Percentiles rank a stretch among this genome's conserved stretches.
These are phyloP conservation scores for Hycleus cichorii DNA, from an alignment of 1,140 invertebrate species.

Conservation along the genomic window DNA sequence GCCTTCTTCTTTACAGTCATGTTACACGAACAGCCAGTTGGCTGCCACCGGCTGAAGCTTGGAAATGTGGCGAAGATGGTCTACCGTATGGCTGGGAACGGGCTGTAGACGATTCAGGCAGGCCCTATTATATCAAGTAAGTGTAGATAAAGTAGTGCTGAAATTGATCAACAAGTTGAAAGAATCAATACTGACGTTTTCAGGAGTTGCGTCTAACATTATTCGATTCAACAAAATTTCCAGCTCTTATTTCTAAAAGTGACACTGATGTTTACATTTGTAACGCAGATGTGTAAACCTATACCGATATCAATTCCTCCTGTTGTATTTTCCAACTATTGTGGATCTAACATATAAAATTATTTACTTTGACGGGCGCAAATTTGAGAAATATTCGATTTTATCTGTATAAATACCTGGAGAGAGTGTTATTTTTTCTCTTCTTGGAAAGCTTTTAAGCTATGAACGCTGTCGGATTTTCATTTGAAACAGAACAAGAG, in stretches of 20 bases:
- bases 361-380: no score
- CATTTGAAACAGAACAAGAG: no score
- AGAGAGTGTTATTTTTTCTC: no score
- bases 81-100: constrained; percentile 87
- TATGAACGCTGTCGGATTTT: no score
- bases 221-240: background rate
- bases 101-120: constrained; percentile 68
- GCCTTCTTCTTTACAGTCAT: constrained; percentile 21
- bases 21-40: constrained; percentile 72
- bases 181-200: background rate
- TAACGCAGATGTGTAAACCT: background rate
- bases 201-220: background rate
- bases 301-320: background rate
- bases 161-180: no score
- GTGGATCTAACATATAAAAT: no score
- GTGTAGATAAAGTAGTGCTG: constrained; percentile 33
- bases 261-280: background rate
- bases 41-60: constrained; percentile 76
- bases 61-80: constrained; percentile 50
- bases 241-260: background rate
- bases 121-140: constrained; percentile 86
- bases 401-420: no score
- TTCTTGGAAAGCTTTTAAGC: no score
- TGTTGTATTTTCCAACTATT: no score
- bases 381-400: no score